Percentiles rank a stretch among this genome's conserved stretches.
phyloP scores from a whole-genome alignment of 2,888 invertebrate species.

The Sesia bembeciformis region DNA sequence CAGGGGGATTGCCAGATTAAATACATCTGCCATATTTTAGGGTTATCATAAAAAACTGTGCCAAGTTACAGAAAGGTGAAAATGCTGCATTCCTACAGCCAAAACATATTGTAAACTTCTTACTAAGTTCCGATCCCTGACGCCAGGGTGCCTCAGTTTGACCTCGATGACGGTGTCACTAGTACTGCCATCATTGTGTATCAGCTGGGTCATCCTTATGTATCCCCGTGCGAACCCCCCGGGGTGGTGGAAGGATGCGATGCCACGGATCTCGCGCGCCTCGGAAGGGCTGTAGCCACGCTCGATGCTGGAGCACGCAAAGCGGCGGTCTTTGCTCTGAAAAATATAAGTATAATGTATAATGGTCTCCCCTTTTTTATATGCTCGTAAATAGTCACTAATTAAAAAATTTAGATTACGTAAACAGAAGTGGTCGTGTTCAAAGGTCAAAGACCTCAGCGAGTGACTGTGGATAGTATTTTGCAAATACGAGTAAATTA shows the following conservation, averaged over 20 bases:
- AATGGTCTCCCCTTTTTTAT: too few relatives aligned
- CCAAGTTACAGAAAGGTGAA: not conserved
- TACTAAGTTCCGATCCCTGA: slow-evolving; percentile 84
- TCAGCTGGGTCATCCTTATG: slow-evolving; percentile 89
- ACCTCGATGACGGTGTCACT: slow-evolving; percentile 94
- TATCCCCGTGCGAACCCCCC: slow-evolving; percentile 89
- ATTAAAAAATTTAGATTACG: too few relatives aligned
- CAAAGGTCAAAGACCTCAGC: too few relatives aligned
- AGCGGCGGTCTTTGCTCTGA: slow-evolving; percentile 69
- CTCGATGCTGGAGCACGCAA: slow-evolving; percentile 85
- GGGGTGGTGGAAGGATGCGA: slow-evolving; percentile 94
- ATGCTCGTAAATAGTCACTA: too few relatives aligned
- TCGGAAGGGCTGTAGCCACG: slow-evolving; percentile 92
- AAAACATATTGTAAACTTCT: slow-evolving; percentile 24
- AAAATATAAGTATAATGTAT: not conserved
- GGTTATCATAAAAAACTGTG: not conserved
- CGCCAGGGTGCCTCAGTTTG: slow-evolving; percentile 90
- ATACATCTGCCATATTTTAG: not conserved
- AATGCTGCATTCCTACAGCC: not conserved
- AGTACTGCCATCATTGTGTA: slow-evolving; percentile 88
- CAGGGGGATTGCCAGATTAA: too few relatives aligned
- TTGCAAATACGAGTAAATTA: too few relatives aligned
- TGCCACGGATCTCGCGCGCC: slow-evolving; percentile 87
- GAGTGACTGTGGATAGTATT: too few relatives aligned
- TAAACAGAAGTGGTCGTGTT: too few relatives aligned